Percentiles rank a stretch among this genome's conserved stretches.
phyloP scores from a whole-genome alignment of 2,113 vertebrate species.

The Xenopus borealis region DNA sequence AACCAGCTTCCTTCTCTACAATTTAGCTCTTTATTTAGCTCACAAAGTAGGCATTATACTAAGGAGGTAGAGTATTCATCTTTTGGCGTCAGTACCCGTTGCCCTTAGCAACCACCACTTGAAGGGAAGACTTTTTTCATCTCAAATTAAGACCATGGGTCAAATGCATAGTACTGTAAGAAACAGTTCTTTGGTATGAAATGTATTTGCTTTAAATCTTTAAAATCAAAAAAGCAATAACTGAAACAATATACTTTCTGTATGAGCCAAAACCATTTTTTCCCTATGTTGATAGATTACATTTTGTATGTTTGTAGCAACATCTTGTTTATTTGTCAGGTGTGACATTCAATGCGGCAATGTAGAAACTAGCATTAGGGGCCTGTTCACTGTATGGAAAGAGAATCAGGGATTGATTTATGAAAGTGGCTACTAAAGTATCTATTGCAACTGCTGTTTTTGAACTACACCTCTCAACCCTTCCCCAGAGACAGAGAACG shows the following conservation, averaged over 20 bases:
- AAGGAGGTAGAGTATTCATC: slow-evolving; percentile 69
- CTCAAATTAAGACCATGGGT: slow-evolving; percentile 62
- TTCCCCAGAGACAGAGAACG: no score
- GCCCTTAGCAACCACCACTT: slow-evolving; percentile 68
- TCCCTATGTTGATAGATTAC: no score
- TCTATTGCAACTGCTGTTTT: no score
- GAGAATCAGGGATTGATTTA: no score
- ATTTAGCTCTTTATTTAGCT: slow-evolving; percentile 74
- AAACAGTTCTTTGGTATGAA: slow-evolving; percentile 48
- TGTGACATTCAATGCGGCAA: slow-evolving; percentile 28
- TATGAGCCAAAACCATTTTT: neutral
- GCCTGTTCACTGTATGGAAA: no score
- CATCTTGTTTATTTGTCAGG: no score
- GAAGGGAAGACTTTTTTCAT: slow-evolving; percentile 65
- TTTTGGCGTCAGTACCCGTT: slow-evolving; percentile 64
- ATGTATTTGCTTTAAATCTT: slow-evolving; percentile 55
- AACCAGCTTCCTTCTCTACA: slow-evolving; percentile 60
- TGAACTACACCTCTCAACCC: no score
- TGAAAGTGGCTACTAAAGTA: no score
- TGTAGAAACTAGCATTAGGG: slow-evolving; percentile 51
- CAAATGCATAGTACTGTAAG: slow-evolving; percentile 57
- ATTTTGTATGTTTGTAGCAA: no score
- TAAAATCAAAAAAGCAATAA: slow-evolving; percentile 37
- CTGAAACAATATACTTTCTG: slow-evolving; percentile 9
- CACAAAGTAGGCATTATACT: slow-evolving; percentile 71